These are phyloP conservation scores for Plodia interpunctella DNA, from an alignment of 1,140 invertebrate genomes.

Conservation along the genomic window DNA sequence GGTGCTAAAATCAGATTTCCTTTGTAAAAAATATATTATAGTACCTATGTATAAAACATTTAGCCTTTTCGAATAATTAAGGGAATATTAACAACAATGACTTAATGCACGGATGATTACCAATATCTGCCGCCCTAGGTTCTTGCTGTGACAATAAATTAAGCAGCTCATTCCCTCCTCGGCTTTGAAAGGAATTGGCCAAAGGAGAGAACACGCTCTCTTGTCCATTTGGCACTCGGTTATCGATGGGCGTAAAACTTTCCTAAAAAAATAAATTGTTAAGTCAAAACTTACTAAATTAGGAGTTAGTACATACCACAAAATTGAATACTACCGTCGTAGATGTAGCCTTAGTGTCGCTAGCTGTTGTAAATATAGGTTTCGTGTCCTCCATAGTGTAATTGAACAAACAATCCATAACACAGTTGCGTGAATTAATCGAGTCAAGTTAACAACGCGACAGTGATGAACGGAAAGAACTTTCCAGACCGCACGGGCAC, in stretches of 20 bases:
- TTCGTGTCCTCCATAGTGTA: conserved; percentile 43
- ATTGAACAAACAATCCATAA: conserved; percentile 42
- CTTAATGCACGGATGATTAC: conserved; percentile 24
- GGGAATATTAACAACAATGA: background rate
- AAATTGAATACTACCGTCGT: conserved; percentile 42
- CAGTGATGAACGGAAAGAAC: conserved; percentile 15
- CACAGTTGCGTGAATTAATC: conserved; percentile 6
- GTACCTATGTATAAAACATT: background rate
- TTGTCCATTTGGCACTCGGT: conserved; percentile 16
- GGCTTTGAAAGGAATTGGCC: conserved; percentile 40
- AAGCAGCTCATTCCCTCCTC: conserved; percentile 31
- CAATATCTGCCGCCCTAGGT: conserved; percentile 41
- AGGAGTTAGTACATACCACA: conserved; percentile 6
- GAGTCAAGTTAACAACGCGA: background rate
- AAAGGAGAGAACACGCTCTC: conserved; percentile 41
- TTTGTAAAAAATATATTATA: background rate
- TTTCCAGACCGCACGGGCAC: background rate
- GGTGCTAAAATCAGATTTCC: conserved; percentile 22
- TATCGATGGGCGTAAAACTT: conserved; percentile 33
- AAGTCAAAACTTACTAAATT: background rate
- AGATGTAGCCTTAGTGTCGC: conserved; percentile 33
- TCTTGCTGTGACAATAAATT: conserved; percentile 39
- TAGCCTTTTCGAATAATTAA: too few species aligned
- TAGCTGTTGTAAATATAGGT: conserved; percentile 43
- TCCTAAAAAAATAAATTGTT: conserved; percentile 28